Conservation (phyloP, 2,113 vertebrate species). For the Polypterus bichir region DNA sequence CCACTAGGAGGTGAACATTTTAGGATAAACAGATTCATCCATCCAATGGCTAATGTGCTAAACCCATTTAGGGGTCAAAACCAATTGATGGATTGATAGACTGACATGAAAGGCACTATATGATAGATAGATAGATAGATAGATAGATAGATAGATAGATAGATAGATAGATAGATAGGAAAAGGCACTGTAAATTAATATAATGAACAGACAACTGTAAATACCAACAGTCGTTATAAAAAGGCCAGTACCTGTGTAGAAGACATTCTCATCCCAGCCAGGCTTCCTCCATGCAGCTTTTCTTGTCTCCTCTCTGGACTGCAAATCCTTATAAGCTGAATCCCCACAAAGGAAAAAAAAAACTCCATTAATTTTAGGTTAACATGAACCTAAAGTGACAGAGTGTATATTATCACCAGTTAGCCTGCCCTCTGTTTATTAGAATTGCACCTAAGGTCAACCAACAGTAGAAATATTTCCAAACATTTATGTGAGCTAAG, state of each 20-base stretch:
- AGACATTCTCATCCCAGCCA: slow-evolving; percentile 81
- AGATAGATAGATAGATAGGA: background rate
- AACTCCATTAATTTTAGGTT: too few relatives aligned
- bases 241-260: slow-evolving; percentile 70
- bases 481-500: too few relatives aligned
- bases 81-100: background rate
- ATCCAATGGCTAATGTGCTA: background rate
- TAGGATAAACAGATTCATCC: background rate
- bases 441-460: too few relatives aligned
- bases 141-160: background rate
- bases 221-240: background rate
- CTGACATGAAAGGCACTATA: too few relatives aligned
- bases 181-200: background rate
- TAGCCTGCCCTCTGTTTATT: too few relatives aligned
- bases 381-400: too few relatives aligned
- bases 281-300: slow-evolving; percentile 82
- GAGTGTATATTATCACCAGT: too few relatives aligned
- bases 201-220: background rate
- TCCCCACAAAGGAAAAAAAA: too few relatives aligned
- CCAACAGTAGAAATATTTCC: too few relatives aligned
- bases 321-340: slow-evolving; percentile 77
- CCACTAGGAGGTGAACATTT: background rate
- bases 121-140: too few relatives aligned
- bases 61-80: background rate
- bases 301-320: slow-evolving; percentile 77